These are phyloP conservation scores for Gymnorhina tibicen DNA, from an alignment of 2,113 vertebrate genomes.

Conservation along the genomic window DNA sequence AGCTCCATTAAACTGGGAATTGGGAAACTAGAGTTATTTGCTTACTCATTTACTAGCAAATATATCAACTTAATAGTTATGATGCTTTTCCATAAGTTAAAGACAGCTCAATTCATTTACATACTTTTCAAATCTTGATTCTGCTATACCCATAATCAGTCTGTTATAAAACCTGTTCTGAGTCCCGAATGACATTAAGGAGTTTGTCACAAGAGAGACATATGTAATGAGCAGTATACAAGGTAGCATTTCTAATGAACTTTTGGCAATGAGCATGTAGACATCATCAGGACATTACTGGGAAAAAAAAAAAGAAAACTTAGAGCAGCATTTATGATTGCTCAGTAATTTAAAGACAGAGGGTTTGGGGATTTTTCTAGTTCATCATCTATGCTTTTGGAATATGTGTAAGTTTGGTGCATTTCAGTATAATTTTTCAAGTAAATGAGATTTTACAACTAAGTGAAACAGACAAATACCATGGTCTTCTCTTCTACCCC, in stretches of 20 bases:
- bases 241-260: neutral
- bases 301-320: neutral
- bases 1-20: neutral
- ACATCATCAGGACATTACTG: neutral
- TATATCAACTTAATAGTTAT: slow-evolving; percentile 34
- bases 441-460: neutral
- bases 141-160: slow-evolving; percentile 43
- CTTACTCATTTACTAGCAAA: slow-evolving; percentile 52
- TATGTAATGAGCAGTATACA: neutral
- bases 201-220: slow-evolving; percentile 18
- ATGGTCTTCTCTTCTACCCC: neutral
- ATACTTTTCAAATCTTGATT: slow-evolving; percentile 59
- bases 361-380: rapidly evolving
- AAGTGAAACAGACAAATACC: neutral
- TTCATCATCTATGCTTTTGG: neutral
- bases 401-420: neutral
- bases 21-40: neutral
- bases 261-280: neutral
- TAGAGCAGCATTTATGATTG: neutral
- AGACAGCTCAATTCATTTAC: slow-evolving; percentile 52
- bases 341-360: neutral
- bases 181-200: neutral
- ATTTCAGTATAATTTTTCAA: neutral
- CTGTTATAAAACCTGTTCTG: slow-evolving; percentile 41
- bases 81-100: slow-evolving; percentile 45